phyloP scores from a whole-genome alignment of 2,797 vertebrate genomes.

The Acridotheres tristis region DNA sequence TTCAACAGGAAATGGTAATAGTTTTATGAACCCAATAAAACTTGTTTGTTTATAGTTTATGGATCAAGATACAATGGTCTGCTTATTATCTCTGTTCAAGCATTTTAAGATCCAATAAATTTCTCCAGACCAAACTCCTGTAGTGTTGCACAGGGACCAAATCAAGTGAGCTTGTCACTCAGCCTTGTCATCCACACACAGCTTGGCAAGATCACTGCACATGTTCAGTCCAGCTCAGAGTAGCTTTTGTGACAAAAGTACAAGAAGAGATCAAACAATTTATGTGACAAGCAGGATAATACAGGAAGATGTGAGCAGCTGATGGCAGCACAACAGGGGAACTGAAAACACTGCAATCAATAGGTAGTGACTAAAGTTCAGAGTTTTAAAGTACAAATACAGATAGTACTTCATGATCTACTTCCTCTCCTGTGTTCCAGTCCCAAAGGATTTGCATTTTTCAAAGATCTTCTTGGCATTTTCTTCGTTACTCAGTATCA shows the following conservation, averaged over 20 bases:
- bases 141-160: not conserved
- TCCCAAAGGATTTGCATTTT: not conserved
- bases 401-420: not conserved
- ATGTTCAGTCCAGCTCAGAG: not conserved
- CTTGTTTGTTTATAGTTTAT: not conserved
- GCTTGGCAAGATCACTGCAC: not conserved
- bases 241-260: constrained; percentile 5
- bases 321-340: constrained; percentile 2
- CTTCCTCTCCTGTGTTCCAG: not conserved
- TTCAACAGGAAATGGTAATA: not conserved
- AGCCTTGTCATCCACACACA: not conserved
- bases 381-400: not conserved
- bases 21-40: not conserved
- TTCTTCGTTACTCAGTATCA: not conserved
- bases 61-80: not conserved
- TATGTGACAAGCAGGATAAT: constrained; percentile 34
- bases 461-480: not conserved
- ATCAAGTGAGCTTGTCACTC: constrained; percentile 7
- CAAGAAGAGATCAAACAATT: constrained; percentile 44
- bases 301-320: constrained; percentile 14
- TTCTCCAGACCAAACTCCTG: not conserved
- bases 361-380: not conserved
- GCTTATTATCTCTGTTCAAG: not conserved
- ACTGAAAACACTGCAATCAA: not conserved
- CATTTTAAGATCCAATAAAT: constrained; percentile 14